Base-by-base conservation (phyloP, 2,888 invertebrate genomes). In the Argyresthia albistria region DNA sequence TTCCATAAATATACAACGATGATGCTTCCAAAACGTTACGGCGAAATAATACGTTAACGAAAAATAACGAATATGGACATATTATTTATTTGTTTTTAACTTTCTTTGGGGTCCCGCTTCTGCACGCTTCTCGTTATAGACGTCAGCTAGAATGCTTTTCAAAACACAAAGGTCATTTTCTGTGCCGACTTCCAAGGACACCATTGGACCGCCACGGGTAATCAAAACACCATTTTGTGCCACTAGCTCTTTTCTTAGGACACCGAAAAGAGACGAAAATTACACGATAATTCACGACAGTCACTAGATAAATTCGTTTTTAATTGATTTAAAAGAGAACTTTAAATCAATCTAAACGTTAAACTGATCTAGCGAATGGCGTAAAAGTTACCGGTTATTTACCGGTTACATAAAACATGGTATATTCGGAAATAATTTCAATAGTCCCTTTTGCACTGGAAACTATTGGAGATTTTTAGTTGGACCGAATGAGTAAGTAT, bases 141-240 rank as follows among this genome's bases (percentile, higher is more conserved):
- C 76, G 47, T 79, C 90, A 76, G 91, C 91, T 83, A 90, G 93
- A 89, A 92, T 94, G 89, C 92, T 93, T 88, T 95, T 95, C 88
- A 96, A 96, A 89, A 95, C 95, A 63, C 96, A 96, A 89, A 91
- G 97, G 71, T 96, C 96, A 63, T 95, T 96, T 81, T 97, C 96
- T 69, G 95, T 97, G 83, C 97, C 97, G 59, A 95, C 95, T 43
- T 93, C 96, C 56, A 96, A 96, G 89, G 94, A 94, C 77, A 73
- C 79, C 70, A 91, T 87, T 51, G 78, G 75, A 61, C 77, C 79
- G 1, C 84, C 80, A 70, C 89, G 86, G 78, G 87, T 87, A 76
- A 69, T 3, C 16, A 8, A 4, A 25, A 25, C 25, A 2, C 25
- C 25, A 25, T 15, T 50, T 50, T n/a, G n/a, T n/a, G n/a, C n/a